Base-by-base conservation (phyloP, 2,113 vertebrate species). In the Anolis sagrei region DNA sequence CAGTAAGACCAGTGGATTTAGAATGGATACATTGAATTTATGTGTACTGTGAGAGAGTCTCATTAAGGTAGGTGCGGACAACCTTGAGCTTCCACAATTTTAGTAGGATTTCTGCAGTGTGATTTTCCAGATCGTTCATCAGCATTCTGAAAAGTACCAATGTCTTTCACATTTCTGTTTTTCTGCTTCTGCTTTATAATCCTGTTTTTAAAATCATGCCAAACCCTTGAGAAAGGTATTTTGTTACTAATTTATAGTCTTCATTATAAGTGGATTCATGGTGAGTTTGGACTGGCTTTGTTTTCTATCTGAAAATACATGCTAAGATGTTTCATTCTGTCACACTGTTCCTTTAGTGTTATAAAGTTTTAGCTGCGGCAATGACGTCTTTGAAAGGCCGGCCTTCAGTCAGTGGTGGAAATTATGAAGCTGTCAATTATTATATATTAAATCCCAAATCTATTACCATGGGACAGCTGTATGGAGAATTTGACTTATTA, bases 381-480 rank as follows among this genome's bases (percentile, higher is more conserved):
- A 89, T 99, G 94, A 98, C 98, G 0, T 95, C 93, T 7, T 94
- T 99, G 86, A 96, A 97, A 94, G 98, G 97, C 80, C 96, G 98
- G 89, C 97, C 97, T 1, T 97, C 97, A 79, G 96, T 97, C 89
- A 97, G 97, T 0, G 97, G 98, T 2, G 98, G 96, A 19, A 93
- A 95, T 87, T 99, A 98, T 0, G 96, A 99, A 91, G 94, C 93
- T 0, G 97, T 99, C 91, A 95, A 87, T 21, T 97, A 94, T 76
- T 96, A 94, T 21, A 94, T 99, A 49, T 96, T 99, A 93, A 99
- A 98, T 95, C 98, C 98, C 85, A 99, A 99, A 93, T 98, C 98
- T 85, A 97, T 99, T 94, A 99, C 98, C 8, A 98, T 99, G 98
- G 98, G 98, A 21, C 98, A 99, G 94, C 96, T 99, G 48, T 99